Percentiles rank a stretch among this genome's conserved stretches.
Evolutionary conservation across 2,113 vertebrate species (phyloP).

Genomic region (Podiceps cristatus): DNA sequence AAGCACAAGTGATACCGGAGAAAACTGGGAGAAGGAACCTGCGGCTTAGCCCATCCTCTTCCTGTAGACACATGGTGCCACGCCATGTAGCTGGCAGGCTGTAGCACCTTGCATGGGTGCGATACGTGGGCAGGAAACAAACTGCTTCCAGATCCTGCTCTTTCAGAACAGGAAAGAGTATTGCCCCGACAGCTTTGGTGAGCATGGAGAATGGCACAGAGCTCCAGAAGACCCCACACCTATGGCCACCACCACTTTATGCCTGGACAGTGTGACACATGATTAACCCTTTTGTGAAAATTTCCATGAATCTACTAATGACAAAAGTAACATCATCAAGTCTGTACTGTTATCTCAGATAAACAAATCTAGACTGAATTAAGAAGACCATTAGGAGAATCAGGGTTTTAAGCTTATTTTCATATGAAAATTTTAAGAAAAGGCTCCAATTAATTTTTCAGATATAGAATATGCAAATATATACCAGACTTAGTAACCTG

Average conservation of each 20-base stretch:
- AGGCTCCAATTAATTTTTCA: background rate
- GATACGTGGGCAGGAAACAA: accelerated
- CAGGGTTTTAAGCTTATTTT: background rate
- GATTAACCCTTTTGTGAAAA: background rate
- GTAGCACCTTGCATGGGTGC: background rate
- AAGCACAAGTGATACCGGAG: background rate
- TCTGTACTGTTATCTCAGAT: background rate
- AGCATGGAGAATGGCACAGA: background rate
- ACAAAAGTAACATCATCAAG: background rate
- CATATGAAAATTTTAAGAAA: background rate
- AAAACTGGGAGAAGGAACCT: background rate
- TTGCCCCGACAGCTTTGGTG: accelerated
- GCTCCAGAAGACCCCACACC: accelerated
- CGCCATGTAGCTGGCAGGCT: background rate
- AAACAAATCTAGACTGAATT: background rate
- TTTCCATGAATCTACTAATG: background rate
- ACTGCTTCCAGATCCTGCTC: background rate
- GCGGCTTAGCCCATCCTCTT: accelerated
- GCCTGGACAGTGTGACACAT: accelerated
- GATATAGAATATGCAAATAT: background rate
- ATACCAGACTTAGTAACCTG: background rate
- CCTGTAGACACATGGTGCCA: background rate
- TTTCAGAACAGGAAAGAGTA: background rate
- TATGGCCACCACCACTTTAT: background rate
- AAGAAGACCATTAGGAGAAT: background rate